Base-by-base conservation (phyloP, 2,888 invertebrate genomes). In the Acleris laterana region DNA sequence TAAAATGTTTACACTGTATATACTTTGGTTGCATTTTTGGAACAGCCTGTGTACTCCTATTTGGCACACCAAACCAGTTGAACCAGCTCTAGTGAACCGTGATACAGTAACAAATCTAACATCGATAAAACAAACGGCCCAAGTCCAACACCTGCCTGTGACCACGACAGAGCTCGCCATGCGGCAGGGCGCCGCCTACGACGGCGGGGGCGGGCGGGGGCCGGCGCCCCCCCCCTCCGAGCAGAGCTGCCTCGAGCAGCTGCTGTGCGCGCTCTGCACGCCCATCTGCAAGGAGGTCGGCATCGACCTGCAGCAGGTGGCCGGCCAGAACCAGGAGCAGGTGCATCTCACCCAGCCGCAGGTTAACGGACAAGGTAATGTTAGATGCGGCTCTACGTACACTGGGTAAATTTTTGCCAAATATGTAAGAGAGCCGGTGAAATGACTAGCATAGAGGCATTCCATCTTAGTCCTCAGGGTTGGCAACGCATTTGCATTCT, bases 271-370 rank as follows among this genome's bases (percentile, higher is more conserved):
- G 0, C 85, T 93, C 2, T 93, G 93, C 78, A 60, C 88, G 0
- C 93, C 93, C 64, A 88, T 93, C 73, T 93, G 93, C 83, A 93
- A 93, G 84, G 93, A 93, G 78, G 3, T 93, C 46, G 93, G 93
- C 11, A 73, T 93, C 0, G 92, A 93, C 56, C 73, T 93, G 61
- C 85, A 89, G 62, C 90, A 89, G 59, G 22, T 84, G 57, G 80
- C 81, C 52, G 78, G 78, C 5, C 80, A 77, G 60, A 77, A 79
- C 5, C 77, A 77, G 5, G 88, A 84, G 22, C 83, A 87, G 17
- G 89, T 91, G 19, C 90, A 91, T 67, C 74, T 92, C 11, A 90
- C 81, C 1, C 88, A 91, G 65, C 91, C 86, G 2, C 86, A 87
- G 65, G 83, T 87, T 6, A 78, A 76, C 19, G 73, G 79, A 77